A percentile compares a stretch with the other conserved stretches of the same genome.
These are phyloP conservation scores for Lamellibrachia luymesi DNA, from an alignment of 1,140 invertebrate species.

Conservation along the genomic window DNA sequence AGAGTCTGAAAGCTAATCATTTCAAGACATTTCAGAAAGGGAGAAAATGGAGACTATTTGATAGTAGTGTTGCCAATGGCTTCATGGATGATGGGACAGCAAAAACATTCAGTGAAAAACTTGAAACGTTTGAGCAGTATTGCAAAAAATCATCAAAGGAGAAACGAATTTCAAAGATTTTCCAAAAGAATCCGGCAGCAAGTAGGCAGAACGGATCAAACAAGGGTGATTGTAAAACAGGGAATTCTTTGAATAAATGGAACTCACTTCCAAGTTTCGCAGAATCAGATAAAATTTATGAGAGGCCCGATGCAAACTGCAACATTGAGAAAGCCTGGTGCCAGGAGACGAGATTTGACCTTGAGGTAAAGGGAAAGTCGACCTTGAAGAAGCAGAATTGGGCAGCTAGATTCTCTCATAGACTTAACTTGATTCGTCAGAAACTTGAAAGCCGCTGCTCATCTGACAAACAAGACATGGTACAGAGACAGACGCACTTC, in stretches of 20 bases:
- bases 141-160: not conserved
- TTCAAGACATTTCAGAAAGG: not conserved
- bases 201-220: not conserved
- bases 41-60: not conserved
- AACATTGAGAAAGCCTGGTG: not conserved
- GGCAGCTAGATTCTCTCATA: not conserved
- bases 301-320: not conserved
- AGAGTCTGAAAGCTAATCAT: not conserved
- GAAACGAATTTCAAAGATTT: not conserved
- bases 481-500: not conserved
- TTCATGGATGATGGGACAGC: not conserved
- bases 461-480: not conserved
- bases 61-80: not conserved
- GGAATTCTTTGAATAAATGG: not conserved
- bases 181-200: not conserved
- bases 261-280: not conserved
- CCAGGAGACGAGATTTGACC: not conserved
- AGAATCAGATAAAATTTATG: not conserved
- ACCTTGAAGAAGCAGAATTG: constrained; percentile 15
- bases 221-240: not conserved
- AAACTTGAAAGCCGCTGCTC: constrained; percentile 5
- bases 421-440: constrained; percentile 3
- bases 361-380: not conserved
- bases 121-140: not conserved
- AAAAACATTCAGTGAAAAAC: not conserved